Conservation (phyloP, 1,140 invertebrate species). For the Drosophila jambulina region DNA sequence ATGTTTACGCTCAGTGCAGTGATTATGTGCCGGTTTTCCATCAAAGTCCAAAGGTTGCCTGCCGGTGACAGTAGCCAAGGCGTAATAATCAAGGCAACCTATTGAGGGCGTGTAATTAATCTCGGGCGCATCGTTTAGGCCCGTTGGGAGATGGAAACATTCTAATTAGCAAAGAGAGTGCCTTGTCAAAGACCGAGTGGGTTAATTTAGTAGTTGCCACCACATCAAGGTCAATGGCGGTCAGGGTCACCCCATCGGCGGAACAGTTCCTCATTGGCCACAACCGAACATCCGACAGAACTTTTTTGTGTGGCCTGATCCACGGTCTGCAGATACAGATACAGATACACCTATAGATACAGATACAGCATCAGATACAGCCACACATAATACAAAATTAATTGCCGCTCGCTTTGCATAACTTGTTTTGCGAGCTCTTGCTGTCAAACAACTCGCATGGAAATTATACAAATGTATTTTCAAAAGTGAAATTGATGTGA, state of each 20-base stretch:
- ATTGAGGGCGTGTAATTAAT: conserved; percentile 32
- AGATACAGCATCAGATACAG: conserved; percentile 1
- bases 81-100: conserved; percentile 17
- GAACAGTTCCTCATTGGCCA: conserved; percentile 42
- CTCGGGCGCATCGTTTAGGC: not conserved
- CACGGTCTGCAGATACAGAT: conserved; percentile 32
- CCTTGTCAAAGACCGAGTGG: conserved; percentile 2
- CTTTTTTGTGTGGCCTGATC: conserved; percentile 46
- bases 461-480: conserved; percentile 42
- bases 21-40: conserved; percentile 23
- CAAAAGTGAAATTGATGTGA: conserved; percentile 39
- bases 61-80: conserved; percentile 16
- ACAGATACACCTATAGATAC: conserved; percentile 1
- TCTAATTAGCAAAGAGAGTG: conserved; percentile 25
- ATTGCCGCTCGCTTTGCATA: conserved; percentile 40
- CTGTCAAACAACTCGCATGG: conserved; percentile 26
- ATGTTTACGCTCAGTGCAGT: conserved; percentile 17
- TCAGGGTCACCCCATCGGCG: conserved; percentile 21
- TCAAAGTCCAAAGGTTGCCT: conserved; percentile 39
- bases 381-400: conserved; percentile 41
- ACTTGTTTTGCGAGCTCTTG: conserved; percentile 29
- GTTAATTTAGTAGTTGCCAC: conserved; percentile 10
- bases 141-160: conserved; percentile 22
- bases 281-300: conserved; percentile 32
- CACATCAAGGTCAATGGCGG: conserved; percentile 18